Evolutionary conservation across 2,888 invertebrate species (phyloP).

Genomic region (Hartigia nigra): DNA sequence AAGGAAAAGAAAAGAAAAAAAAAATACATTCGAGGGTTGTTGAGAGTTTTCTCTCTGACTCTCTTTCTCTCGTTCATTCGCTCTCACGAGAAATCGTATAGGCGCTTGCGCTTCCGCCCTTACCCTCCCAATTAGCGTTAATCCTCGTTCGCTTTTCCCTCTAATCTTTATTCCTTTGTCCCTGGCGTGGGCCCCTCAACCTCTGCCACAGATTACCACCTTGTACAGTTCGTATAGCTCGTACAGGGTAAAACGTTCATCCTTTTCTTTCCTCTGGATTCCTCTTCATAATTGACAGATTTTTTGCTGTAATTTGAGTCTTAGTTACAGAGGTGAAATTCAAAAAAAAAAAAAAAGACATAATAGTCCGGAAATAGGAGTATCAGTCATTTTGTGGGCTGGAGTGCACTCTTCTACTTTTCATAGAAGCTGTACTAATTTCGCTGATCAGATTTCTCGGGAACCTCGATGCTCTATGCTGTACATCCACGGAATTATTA

Average conservation of each 20-base stretch:
- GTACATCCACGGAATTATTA: neutral
- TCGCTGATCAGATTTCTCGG: neutral
- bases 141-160: conserved; percentile 53
- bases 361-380: neutral
- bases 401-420: neutral
- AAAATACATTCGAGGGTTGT: neutral
- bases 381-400: neutral
- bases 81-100: neutral
- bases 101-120: neutral
- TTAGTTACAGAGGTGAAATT: neutral
- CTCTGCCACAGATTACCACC: conserved; percentile 2
- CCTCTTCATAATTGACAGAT: neutral
- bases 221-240: neutral
- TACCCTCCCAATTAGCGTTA: conserved; percentile 59
- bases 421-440: neutral
- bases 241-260: neutral
- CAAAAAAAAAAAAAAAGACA: neutral
- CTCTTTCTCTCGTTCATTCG: neutral
- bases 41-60: neutral
- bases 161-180: conserved; percentile 59
- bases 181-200: conserved; percentile 30
- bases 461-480: neutral
- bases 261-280: neutral
- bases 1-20: conserved; percentile 32
- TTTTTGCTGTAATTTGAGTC: neutral